Percentiles rank a stretch among this genome's conserved stretches.
Evolutionary conservation across 2,113 vertebrate species (phyloP).

Genomic region (Aspiorhynchus laticeps): DNA sequence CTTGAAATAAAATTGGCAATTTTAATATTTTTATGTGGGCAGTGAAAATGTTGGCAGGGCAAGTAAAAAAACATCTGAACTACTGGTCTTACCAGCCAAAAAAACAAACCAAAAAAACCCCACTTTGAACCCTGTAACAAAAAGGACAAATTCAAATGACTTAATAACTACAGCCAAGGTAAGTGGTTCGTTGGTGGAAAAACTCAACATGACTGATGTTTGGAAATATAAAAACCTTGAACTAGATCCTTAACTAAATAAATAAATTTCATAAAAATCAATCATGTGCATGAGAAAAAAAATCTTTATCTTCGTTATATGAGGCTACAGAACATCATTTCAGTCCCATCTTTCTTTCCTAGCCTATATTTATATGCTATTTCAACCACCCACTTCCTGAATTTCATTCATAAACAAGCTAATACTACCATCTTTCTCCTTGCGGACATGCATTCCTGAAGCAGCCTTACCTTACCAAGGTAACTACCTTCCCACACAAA

Average conservation of each 20-base stretch:
- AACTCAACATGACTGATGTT: background rate
- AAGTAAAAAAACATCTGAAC: too few relatives aligned
- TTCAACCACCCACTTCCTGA: background rate
- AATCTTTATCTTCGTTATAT: background rate
- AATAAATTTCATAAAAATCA: background rate
- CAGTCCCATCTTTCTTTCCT: background rate
- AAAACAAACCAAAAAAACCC: background rate
- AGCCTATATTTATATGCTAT: background rate
- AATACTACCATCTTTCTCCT: background rate
- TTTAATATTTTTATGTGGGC: too few relatives aligned
- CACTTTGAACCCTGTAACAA: background rate
- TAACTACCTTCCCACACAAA: background rate
- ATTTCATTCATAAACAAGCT: slow-evolving; percentile 11
- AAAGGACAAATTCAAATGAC: background rate
- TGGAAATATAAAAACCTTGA: background rate
- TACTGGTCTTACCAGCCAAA: too few relatives aligned
- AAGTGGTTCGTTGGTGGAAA: background rate
- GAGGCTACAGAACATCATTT: background rate
- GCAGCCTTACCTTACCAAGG: background rate
- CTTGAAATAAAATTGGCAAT: too few relatives aligned
- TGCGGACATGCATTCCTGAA: background rate
- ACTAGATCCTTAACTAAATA: background rate
- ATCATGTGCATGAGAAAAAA: background rate
- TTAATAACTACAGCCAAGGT: background rate
- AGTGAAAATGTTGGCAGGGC: too few relatives aligned